These are phyloP conservation scores for Drosophila yakuba DNA, from an alignment of 1,140 invertebrate genomes.

Conservation along the genomic window DNA sequence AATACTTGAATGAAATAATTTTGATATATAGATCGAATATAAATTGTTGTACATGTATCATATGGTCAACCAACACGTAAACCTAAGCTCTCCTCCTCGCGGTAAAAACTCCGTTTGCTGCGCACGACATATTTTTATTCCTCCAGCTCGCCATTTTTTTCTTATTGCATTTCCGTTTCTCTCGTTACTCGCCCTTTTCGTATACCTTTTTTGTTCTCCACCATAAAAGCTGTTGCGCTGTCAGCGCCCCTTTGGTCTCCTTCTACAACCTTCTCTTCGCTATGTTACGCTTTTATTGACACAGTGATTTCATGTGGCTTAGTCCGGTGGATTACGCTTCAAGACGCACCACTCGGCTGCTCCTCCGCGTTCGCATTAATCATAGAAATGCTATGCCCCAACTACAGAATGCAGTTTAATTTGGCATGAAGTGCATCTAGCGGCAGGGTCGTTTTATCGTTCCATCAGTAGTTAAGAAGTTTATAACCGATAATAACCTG, in stretches of 20 bases:
- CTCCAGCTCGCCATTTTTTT: slow-evolving; percentile 25
- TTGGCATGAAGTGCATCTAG: slow-evolving; percentile 41
- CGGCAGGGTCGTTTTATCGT: slow-evolving; percentile 20
- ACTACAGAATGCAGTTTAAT: slow-evolving; percentile 43
- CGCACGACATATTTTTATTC: slow-evolving; percentile 1
- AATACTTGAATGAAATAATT: not conserved
- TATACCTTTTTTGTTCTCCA: slow-evolving; percentile 4
- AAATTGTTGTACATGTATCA: not conserved
- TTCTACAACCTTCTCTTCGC: not conserved
- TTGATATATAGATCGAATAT: not conserved
- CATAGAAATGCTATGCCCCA: slow-evolving; percentile 18
- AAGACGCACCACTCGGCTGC: not conserved
- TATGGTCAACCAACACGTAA: not conserved
- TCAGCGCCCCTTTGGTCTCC: slow-evolving; percentile 4
- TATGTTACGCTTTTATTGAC: slow-evolving; percentile 36
- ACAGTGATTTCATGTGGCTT: slow-evolving; percentile 44
- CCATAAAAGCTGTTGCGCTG: slow-evolving; percentile 41
- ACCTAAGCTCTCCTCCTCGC: too few relatives aligned
- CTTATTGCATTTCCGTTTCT: slow-evolving; percentile 41
- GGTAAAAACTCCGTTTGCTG: not conserved
- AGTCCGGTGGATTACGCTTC: slow-evolving; percentile 36
- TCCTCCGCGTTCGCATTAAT: slow-evolving; percentile 19
- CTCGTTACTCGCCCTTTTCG: not conserved
- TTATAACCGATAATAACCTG: slow-evolving; percentile 52
- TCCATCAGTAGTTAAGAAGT: slow-evolving; percentile 47